Percentiles rank a stretch among this genome's conserved stretches.
Conservation (phyloP, 2,888 invertebrate genomes). For the Dryomyza anilis region DNA sequence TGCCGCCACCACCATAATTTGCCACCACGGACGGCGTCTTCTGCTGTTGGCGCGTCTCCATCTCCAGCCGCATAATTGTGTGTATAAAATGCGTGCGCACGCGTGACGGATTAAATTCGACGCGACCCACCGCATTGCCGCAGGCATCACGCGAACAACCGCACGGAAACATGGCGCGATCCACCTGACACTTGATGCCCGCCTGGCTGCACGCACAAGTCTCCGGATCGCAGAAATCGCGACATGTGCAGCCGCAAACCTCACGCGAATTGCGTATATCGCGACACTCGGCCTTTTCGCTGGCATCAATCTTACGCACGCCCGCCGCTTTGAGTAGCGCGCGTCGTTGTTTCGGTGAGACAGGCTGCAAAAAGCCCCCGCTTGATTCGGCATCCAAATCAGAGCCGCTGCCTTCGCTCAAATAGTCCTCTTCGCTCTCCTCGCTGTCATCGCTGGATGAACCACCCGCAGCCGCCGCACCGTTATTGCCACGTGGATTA, state of each 20-base stretch:
- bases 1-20: slow-evolving; percentile 17
- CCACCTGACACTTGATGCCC: slow-evolving; percentile 96
- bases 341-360: slow-evolving; percentile 88
- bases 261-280: slow-evolving; percentile 91
- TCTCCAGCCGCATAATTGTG: slow-evolving; percentile 89
- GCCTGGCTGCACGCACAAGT: slow-evolving; percentile 93
- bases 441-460: slow-evolving; percentile 82
- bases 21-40: slow-evolving; percentile 47
- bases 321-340: slow-evolving; percentile 90
- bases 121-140: slow-evolving; percentile 87
- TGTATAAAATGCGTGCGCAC: slow-evolving; percentile 97
- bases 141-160: slow-evolving; percentile 95
- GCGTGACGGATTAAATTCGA: slow-evolving; percentile 94
- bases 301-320: slow-evolving; percentile 88
- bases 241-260: slow-evolving; percentile 91
- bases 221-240: slow-evolving; percentile 93
- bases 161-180: slow-evolving; percentile 94
- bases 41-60: slow-evolving; percentile 72
- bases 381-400: slow-evolving; percentile 88
- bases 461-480: slow-evolving; percentile 39
- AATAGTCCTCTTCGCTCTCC: slow-evolving; percentile 75
- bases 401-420: slow-evolving; percentile 78
- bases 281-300: slow-evolving; percentile 93
- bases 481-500: slow-evolving; percentile 56
- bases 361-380: slow-evolving; percentile 90